Evolutionary conservation across 1,140 invertebrate species (phyloP).

Genomic region (Lepidurus couesii): DNA sequence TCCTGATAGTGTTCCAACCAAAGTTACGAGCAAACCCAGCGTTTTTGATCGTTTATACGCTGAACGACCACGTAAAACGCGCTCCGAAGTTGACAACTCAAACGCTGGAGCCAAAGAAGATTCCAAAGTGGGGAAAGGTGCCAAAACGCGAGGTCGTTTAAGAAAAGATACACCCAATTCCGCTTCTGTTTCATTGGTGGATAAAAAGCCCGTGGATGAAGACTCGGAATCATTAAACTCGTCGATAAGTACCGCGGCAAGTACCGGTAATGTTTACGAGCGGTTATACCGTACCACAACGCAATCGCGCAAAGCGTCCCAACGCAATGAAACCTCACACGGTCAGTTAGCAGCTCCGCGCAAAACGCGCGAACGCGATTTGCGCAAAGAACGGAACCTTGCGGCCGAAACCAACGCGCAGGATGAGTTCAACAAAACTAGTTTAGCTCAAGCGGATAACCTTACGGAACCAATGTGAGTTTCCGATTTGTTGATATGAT

Average conservation of each 20-base stretch:
- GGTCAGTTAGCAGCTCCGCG: slow-evolving; percentile 13
- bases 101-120: not conserved
- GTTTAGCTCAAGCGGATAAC: not conserved
- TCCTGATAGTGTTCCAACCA: not conserved
- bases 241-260: not conserved
- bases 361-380: slow-evolving; percentile 23
- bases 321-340: not conserved
- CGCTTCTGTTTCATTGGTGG: not conserved
- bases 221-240: not conserved
- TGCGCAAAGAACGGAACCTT: slow-evolving; percentile 14
- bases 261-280: slow-evolving; percentile 26
- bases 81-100: not conserved
- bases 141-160: not conserved
- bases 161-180: slow-evolving; percentile 13
- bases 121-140: not conserved
- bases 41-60: slow-evolving; percentile 30
- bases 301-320: slow-evolving; percentile 26
- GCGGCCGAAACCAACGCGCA: not conserved
- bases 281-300: slow-evolving; percentile 25
- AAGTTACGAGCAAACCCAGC: slow-evolving; percentile 5
- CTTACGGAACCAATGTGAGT: not conserved
- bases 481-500: not conserved
- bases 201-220: not conserved
- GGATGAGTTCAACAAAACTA: not conserved
- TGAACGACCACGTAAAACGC: slow-evolving; percentile 23